phyloP scores from a whole-genome alignment of 2,113 vertebrate genomes.

The Lepus europaeus region DNA sequence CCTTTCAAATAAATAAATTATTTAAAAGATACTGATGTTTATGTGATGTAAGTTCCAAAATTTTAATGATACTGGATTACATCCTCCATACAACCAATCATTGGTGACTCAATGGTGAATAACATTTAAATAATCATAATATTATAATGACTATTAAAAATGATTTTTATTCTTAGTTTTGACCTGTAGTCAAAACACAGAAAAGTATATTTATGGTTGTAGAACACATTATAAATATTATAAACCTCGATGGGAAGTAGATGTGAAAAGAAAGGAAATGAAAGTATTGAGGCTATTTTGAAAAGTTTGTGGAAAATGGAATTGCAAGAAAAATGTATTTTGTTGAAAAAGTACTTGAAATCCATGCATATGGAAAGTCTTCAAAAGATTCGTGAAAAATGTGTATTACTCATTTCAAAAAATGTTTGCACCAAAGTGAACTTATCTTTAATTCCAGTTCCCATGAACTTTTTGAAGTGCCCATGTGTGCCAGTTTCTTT shows the following conservation, averaged over 20 bases:
- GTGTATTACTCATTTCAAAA: too few relatives aligned
- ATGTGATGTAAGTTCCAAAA: slow-evolving; percentile 20
- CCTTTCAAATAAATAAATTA: too few relatives aligned
- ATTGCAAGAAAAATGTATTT: too few relatives aligned
- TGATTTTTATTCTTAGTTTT: slow-evolving; percentile 28
- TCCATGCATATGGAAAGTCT: too few relatives aligned
- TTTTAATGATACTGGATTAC: slow-evolving; percentile 7
- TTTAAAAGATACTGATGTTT: neutral
- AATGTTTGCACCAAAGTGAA: too few relatives aligned
- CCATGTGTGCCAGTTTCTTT: neutral
- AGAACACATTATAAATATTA: slow-evolving; percentile 18
- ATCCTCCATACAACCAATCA: neutral
- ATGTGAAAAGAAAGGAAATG: slow-evolving; percentile 5
- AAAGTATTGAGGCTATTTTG: too few relatives aligned
- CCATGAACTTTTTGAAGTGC: too few relatives aligned
- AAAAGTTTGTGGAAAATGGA: too few relatives aligned
- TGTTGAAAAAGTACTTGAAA: too few relatives aligned
- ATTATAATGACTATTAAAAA: neutral
- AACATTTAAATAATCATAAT: slow-evolving; percentile 29
- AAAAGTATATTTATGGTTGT: neutral
- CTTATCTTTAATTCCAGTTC: too few relatives aligned
- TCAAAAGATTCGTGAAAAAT: too few relatives aligned
- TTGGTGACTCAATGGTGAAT: neutral
- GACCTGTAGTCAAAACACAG: neutral
- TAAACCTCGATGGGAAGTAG: neutral